Conservation (phyloP, 2,888 invertebrate genomes). For the Cryptus viduatorius region DNA sequence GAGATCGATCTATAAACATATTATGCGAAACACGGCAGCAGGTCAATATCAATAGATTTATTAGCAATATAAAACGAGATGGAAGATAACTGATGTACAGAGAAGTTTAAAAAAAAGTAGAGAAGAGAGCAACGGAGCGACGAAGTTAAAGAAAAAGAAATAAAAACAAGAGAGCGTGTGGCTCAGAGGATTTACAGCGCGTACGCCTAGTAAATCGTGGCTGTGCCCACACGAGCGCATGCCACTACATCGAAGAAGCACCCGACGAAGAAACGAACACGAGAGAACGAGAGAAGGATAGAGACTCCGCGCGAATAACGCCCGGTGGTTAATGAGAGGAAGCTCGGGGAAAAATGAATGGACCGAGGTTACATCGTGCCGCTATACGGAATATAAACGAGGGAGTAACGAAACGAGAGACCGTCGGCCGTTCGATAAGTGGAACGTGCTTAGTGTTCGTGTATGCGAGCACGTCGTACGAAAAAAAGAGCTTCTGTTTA, state of each 20-base stretch:
- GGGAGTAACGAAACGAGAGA: background rate
- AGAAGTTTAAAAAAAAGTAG: background rate
- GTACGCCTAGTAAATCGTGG: constrained; percentile 10
- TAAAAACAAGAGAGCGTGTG: background rate
- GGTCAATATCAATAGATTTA: background rate
- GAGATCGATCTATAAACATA: constrained; percentile 3
- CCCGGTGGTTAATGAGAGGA: constrained; percentile 19
- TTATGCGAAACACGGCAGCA: background rate
- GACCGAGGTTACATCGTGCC: background rate
- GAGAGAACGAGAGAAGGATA: background rate
- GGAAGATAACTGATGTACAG: background rate
- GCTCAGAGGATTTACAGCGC: constrained; percentile 2
- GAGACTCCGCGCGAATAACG: constrained; percentile 21
- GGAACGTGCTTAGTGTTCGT: background rate
- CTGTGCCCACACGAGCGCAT: constrained; percentile 15
- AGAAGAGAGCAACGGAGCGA: background rate
- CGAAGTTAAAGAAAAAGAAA: background rate
- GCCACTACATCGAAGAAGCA: constrained; percentile 2
- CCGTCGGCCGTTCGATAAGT: background rate
- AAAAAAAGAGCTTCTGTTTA: background rate
- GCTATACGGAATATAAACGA: constrained; percentile 13
- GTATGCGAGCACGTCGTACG: background rate
- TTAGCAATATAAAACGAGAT: background rate
- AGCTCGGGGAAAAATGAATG: constrained; percentile 16
- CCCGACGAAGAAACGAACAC: background rate